Percentiles rank a stretch among this genome's conserved stretches.
Evolutionary conservation across 1,140 invertebrate genomes (phyloP).

Genomic region (Trichomalopsis sarcophagae): DNA sequence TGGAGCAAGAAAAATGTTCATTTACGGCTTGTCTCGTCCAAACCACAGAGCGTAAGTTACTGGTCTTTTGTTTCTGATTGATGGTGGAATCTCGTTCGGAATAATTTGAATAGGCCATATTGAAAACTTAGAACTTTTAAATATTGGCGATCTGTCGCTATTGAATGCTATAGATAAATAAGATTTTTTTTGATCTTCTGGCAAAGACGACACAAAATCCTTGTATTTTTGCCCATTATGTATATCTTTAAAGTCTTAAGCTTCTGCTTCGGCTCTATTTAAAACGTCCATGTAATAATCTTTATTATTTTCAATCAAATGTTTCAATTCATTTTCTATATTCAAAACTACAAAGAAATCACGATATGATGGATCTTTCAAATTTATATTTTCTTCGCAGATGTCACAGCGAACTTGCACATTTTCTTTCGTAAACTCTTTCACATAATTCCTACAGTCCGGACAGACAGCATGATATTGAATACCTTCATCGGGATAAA

Average conservation of each 20-base stretch:
- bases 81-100: background rate
- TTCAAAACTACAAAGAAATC: background rate
- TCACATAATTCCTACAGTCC: too few species aligned
- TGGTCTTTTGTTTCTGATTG: background rate
- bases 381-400: background rate
- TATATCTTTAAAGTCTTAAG: background rate
- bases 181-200: background rate
- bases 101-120: slow-evolving; percentile 16
- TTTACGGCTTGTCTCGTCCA: slow-evolving; percentile 18
- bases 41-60: slow-evolving; percentile 17
- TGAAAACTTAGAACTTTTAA: too few species aligned
- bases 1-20: slow-evolving; percentile 1
- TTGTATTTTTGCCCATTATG: slow-evolving; percentile 1
- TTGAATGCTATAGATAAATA: background rate
- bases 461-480: too few species aligned
- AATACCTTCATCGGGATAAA: too few species aligned
- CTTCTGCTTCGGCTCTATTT: background rate
- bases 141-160: too few species aligned
- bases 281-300: background rate
- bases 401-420: too few species aligned
- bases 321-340: background rate
- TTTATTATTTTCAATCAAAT: background rate
- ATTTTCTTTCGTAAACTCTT: too few species aligned
- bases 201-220: background rate
- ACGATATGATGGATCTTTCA: background rate